Conservation (phyloP, 2,797 vertebrate species). For the Crypturellus tataupa region DNA sequence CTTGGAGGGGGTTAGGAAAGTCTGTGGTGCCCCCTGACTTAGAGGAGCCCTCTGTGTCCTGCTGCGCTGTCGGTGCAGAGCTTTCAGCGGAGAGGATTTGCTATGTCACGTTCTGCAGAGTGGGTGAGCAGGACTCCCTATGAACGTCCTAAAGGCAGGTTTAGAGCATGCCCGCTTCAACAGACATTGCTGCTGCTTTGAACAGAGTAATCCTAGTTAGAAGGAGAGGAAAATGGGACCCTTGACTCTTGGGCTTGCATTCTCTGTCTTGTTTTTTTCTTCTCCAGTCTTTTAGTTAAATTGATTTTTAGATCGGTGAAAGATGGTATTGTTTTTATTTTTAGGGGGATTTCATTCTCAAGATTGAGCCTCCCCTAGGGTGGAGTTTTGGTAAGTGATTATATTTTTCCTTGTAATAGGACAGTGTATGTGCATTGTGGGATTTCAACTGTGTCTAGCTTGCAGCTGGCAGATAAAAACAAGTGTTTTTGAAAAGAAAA, state of each 20-base stretch:
- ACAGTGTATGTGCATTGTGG: neutral
- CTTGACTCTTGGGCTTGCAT: neutral
- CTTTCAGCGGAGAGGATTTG: neutral
- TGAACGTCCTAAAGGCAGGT: neutral
- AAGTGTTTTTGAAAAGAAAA: neutral
- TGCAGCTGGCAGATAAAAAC: neutral
- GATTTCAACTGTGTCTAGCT: neutral
- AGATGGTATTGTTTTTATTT: constrained; percentile 9
- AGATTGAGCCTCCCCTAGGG: constrained; percentile 96
- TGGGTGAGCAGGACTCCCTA: neutral
- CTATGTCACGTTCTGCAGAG: rapidly evolving
- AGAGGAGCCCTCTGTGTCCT: neutral
- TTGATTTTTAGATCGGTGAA: neutral
- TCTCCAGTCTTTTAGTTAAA: neutral
- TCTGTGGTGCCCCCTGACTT: neutral
- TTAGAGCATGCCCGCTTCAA: neutral
- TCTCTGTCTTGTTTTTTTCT: neutral
- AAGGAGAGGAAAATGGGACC: neutral
- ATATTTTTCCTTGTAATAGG: neutral
- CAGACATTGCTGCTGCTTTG: neutral
- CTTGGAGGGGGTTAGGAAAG: neutral
- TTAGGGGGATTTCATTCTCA: constrained; percentile 97
- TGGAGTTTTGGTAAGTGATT: constrained; percentile 96
- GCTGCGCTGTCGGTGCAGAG: neutral
- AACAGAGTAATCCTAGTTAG: neutral